These are phyloP conservation scores for Chaetodon trifasciatus DNA, from an alignment of 2,797 vertebrate genomes.

Conservation along the genomic window DNA sequence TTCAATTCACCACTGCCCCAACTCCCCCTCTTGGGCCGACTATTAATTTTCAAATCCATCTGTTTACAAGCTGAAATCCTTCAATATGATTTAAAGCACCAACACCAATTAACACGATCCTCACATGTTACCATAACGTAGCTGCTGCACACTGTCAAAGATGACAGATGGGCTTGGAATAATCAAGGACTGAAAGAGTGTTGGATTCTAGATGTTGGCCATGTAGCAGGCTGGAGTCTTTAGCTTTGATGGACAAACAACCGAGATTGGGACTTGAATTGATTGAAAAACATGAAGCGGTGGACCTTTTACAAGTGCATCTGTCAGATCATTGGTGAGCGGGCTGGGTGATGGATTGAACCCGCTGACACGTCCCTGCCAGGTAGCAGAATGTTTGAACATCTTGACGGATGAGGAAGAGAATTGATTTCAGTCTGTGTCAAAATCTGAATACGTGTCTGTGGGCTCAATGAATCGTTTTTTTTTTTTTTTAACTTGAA, in stretches of 20 bases:
- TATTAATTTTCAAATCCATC: conserved; percentile 62
- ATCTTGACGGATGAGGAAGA: conserved; percentile 73
- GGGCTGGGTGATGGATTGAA: conserved; percentile 75
- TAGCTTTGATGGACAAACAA: conserved; percentile 78
- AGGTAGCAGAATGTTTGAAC: conserved; percentile 76
- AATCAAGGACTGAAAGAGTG: conserved; percentile 42
- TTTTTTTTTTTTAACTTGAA: conserved; percentile 60
- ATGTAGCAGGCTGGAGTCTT: conserved; percentile 57
- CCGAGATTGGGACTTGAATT: conserved; percentile 66
- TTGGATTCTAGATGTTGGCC: conserved; percentile 64
- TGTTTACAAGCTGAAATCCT: conserved; percentile 50
- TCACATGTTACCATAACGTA: conserved; percentile 43
- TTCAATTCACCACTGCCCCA: conserved; percentile 41
- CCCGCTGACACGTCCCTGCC: conserved; percentile 69
- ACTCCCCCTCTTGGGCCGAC: conserved; percentile 35
- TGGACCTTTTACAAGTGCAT: conserved; percentile 78
- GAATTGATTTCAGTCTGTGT: conserved; percentile 76
- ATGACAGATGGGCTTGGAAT: conserved; percentile 64
- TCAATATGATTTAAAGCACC: conserved; percentile 43
- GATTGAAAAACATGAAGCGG: conserved; percentile 79
- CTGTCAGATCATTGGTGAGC: conserved; percentile 71
- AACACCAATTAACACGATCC: conserved; percentile 58
- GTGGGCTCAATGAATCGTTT: conserved; percentile 61
- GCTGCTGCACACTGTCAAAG: conserved; percentile 60
- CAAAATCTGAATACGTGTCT: conserved; percentile 64